Evolutionary conservation across 2,113 vertebrate species (phyloP).

Genomic region (Lophura nycthemera): DNA sequence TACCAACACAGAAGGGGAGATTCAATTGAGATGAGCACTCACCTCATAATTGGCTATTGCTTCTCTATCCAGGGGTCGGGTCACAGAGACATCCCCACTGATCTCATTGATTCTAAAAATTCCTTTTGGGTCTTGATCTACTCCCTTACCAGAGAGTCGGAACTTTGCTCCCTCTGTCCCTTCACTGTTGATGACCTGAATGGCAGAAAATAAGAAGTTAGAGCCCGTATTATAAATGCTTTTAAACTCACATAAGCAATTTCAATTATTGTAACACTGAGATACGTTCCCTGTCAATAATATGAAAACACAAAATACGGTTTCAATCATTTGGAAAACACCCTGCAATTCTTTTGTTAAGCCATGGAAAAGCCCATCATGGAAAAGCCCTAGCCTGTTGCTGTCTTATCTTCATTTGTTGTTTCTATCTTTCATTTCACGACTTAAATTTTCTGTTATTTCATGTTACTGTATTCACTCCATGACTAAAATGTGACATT

Average conservation of each 20-base stretch:
- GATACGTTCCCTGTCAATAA: neutral
- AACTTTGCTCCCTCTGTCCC: conserved; percentile 86
- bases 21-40: conserved; percentile 33
- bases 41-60: conserved; percentile 87
- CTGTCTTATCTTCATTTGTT: neutral
- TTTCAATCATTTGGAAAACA: neutral
- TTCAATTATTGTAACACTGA: neutral
- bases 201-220: neutral
- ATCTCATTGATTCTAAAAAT: conserved; percentile 90
- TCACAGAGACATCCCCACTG: conserved; percentile 90
- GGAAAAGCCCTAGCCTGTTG: neutral
- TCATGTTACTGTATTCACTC: neutral
- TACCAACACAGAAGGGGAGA: neutral
- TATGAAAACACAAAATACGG: neutral
- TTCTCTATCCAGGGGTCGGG: conserved; percentile 89
- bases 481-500: neutral
- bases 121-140: conserved; percentile 92
- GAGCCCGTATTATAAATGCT: neutral
- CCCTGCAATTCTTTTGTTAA: neutral
- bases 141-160: conserved; percentile 90
- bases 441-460: neutral
- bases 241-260: neutral
- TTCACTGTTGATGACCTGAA: conserved; percentile 87
- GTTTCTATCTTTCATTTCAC: neutral
- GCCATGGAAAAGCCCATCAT: neutral